Base-by-base conservation (phyloP, 2,113 vertebrate genomes). In the Phasianus colchicus region DNA sequence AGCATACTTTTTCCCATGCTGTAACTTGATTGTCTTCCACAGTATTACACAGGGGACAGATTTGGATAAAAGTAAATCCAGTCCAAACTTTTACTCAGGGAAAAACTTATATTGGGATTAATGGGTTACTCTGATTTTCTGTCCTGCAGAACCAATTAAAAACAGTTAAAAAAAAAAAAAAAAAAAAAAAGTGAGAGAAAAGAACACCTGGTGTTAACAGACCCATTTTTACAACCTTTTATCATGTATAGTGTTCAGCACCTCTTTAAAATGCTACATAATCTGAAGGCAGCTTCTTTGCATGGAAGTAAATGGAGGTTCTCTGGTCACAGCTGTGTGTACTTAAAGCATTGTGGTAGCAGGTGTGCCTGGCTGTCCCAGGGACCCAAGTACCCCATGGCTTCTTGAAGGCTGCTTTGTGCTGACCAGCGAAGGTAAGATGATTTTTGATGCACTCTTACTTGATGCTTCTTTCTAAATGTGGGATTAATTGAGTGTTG, bases 291-390 rank as follows among this genome's bases (percentile, higher is more conserved):
- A 70, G 30, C 27, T 66, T 22, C 21, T 79, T 77, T 70, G 21
- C 36, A 20, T 6, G 71, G 14, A 47, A 69, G 47, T 72, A 72
- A 89, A 57, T 36, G 50, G 30, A 55, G 12, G 40, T 17, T 90
- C 2, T 19, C 8, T 50, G 48, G 11, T 47, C 54, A 79, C 92
- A 96, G 85, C 67, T 94, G 88, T 80, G 50, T 1, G 3, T 63
- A 21, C 20, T 91, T 84, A 89, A 82, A 83, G 36, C 36, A 81
- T 45, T 0, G 1, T 16, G 20, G 63, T 38, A 61, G 10, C 2
- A 19, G 4, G 1, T 0, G 0, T 3, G 0, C 1, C 3, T 61
- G 78, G 8, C 0, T 54, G 0, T 52, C 0, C 0, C 9, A 30
- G 52, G 14, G 58, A 34, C 2, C 8, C 2, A 15, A 63, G 24